These are phyloP conservation scores for Chlorodrepanis virens DNA, from an alignment of 2,113 vertebrate genomes.

Conservation along the genomic window DNA sequence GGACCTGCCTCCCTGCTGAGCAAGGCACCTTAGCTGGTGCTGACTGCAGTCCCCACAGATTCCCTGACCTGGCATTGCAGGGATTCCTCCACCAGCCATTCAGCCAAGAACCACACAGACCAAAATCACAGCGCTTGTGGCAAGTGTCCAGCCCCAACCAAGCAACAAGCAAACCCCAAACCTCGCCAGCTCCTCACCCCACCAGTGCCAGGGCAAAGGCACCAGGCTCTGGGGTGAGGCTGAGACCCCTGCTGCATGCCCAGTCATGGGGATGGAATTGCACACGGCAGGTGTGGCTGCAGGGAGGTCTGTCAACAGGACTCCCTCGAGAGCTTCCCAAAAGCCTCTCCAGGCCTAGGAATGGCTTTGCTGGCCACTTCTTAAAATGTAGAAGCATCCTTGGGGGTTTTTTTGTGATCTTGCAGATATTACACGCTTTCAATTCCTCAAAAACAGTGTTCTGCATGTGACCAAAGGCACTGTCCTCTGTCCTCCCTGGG, in stretches of 20 bases:
- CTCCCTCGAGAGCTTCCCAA: not conserved
- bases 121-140: not conserved
- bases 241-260: not conserved
- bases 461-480: slow-evolving; percentile 17
- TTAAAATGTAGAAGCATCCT: slow-evolving; percentile 26
- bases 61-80: not conserved
- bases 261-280: not conserved
- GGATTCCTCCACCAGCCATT: not conserved
- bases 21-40: not conserved
- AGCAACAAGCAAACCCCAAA: not conserved
- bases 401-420: not conserved
- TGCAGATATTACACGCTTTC: slow-evolving; percentile 48
- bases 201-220: not conserved
- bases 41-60: not conserved
- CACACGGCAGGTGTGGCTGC: not conserved
- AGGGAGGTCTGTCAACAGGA: not conserved
- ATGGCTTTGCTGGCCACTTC: not conserved
- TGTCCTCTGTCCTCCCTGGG: not conserved
- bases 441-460: slow-evolving; percentile 46
- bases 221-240: fast-evolving
- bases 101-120: not conserved
- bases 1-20: not conserved
- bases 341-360: not conserved
- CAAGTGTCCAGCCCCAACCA: not conserved
- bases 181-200: not conserved